These are phyloP conservation scores for Chanos chanos DNA, from an alignment of 2,797 vertebrate species.

Conservation along the genomic window DNA sequence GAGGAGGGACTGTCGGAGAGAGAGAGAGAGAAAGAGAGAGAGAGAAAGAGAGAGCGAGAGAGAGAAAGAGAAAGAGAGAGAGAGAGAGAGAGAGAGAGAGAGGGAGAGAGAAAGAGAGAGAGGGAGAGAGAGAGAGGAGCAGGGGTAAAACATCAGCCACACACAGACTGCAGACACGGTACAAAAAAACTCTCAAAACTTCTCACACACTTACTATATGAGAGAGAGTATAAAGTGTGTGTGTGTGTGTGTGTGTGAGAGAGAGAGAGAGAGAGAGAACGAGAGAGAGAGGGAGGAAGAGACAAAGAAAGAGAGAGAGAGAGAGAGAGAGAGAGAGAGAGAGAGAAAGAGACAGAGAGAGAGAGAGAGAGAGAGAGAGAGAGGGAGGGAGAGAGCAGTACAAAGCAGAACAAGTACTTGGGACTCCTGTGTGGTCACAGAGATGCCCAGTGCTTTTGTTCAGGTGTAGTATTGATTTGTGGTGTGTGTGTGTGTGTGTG, in stretches of 20 bases:
- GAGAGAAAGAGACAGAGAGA: neutral
- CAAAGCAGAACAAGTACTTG: constrained; percentile 22
- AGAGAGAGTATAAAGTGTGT: too few relatives aligned
- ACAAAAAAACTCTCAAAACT: too few relatives aligned
- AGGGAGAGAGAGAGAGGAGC: neutral
- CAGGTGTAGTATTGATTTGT: too few relatives aligned
- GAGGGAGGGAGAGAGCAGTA: neutral
- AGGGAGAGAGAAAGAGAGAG: constrained; percentile 32
- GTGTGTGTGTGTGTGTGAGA: too few relatives aligned
- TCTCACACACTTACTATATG: too few relatives aligned
- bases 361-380: neutral
- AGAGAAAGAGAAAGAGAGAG: constrained; percentile 43
- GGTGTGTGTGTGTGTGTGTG: neutral
- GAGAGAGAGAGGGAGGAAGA: too few relatives aligned
- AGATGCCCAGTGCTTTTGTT: too few relatives aligned
- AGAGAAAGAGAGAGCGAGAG: constrained; percentile 32
- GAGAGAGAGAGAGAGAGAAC: too few relatives aligned
- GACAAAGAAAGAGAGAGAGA: neutral
- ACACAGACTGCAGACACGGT: too few relatives aligned
- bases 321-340: neutral
- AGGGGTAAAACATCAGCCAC: too few relatives aligned
- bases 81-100: constrained; percentile 12
- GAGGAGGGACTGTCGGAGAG: constrained; percentile 47
- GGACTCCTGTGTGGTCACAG: too few relatives aligned
- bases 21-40: constrained; percentile 15